Conservation (phyloP, 2,797 vertebrate genomes). For the Rhabdomys pumilio region DNA sequence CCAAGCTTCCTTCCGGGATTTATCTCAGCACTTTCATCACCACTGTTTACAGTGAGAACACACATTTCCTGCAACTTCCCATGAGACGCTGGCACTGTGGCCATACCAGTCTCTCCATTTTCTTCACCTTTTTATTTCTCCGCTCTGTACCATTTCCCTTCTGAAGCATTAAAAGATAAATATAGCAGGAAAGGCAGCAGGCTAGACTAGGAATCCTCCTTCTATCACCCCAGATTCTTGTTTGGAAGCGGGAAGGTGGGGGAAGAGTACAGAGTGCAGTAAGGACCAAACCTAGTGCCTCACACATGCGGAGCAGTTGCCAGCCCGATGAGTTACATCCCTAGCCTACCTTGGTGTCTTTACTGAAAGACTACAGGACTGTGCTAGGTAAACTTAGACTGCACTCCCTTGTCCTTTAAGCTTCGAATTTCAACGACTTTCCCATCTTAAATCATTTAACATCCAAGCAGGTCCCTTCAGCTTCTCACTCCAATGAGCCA, state of each 20-base stretch:
- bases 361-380: slow-evolving; percentile 5
- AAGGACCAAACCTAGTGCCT: background rate
- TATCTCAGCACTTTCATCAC: background rate
- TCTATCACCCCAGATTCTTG: background rate
- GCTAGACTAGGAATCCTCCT: slow-evolving; percentile 7
- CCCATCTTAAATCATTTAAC: background rate
- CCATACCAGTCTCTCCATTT: background rate
- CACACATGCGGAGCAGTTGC: background rate
- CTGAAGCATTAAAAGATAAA: slow-evolving; percentile 22
- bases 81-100: background rate
- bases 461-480: slow-evolving; percentile 5
- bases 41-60: background rate
- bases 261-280: background rate
- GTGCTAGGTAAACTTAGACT: background rate
- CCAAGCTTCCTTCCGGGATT: background rate
- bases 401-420: background rate
- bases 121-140: slow-evolving; percentile 26
- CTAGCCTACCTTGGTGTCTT: background rate
- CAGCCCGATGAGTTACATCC: background rate
- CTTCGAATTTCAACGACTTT: background rate
- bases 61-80: background rate
- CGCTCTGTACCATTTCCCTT: slow-evolving; percentile 10
- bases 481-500: slow-evolving; percentile 12
- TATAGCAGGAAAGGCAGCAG: slow-evolving; percentile 10
- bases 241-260: background rate